These are phyloP conservation scores for Typhlichthys eigenmanni DNA, from an alignment of 2,797 vertebrate species.

Conservation along the genomic window DNA sequence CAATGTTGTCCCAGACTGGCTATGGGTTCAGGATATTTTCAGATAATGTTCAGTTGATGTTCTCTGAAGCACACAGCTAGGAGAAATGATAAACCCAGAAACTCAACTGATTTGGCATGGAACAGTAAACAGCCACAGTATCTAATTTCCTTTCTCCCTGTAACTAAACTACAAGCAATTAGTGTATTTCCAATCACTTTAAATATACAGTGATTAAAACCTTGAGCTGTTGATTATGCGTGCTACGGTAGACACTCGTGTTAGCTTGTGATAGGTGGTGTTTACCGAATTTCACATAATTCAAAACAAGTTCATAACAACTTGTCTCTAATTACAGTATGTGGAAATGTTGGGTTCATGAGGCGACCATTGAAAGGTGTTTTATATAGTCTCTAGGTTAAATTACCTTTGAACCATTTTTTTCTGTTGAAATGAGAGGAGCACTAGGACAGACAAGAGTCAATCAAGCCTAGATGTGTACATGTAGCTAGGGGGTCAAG, in stretches of 20 bases:
- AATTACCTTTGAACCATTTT: neutral
- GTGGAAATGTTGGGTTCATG: neutral
- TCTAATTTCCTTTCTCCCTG: conserved; percentile 26
- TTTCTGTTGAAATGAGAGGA: conserved; percentile 18
- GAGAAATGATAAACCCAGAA: conserved; percentile 46
- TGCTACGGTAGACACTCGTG: neutral
- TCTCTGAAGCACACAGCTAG: conserved; percentile 47
- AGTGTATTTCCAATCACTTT: conserved; percentile 35
- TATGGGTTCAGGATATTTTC: conserved; percentile 51
- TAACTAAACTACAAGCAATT: conserved; percentile 36
- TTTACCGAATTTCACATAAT: conserved; percentile 18
- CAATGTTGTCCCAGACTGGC: conserved; percentile 47
- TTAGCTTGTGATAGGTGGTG: conserved; percentile 25
- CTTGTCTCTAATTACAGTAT: conserved; percentile 1
- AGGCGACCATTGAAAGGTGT: conserved; percentile 4
- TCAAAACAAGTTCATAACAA: conserved; percentile 3
- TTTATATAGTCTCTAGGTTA: neutral
- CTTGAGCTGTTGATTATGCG: conserved; percentile 4
- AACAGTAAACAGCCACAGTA: conserved; percentile 18
- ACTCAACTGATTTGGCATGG: conserved; percentile 29
- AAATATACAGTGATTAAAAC: conserved; percentile 44
- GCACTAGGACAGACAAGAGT: conserved; percentile 17
- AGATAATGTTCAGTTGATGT: conserved; percentile 58
- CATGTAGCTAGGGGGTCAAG: conserved; percentile 39
- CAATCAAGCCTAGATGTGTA: conserved; percentile 27